Conservation (phyloP, 2,113 vertebrate genomes). For the Capreolus pygargus region DNA sequence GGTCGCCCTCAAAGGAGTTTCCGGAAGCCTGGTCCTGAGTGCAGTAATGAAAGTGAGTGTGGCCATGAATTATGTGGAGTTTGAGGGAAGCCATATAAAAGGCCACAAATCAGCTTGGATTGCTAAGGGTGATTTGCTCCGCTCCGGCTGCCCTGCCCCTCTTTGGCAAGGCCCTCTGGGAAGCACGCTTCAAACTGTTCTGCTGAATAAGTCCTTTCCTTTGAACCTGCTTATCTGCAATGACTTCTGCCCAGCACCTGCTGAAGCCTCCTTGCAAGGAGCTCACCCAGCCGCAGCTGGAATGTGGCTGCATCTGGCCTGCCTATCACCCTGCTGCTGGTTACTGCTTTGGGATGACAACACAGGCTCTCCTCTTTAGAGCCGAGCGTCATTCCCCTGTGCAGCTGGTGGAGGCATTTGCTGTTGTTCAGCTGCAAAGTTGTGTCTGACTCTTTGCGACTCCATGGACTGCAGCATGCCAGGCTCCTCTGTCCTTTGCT, state of each 20-base stretch:
- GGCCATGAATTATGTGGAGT: conserved; percentile 71
- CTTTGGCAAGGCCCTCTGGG: conserved; percentile 49
- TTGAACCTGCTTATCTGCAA: accelerated
- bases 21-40: conserved; percentile 71
- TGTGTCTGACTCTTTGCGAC: not conserved
- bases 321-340: not conserved
- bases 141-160: conserved; percentile 54
- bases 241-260: not conserved
- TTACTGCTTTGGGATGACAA: not conserved
- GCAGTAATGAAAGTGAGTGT: conserved; percentile 59
- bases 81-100: conserved; percentile 73
- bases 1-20: not conserved
- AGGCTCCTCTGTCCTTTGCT: not conserved
- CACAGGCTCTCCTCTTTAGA: not conserved
- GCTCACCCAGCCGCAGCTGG: accelerated
- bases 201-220: not conserved
- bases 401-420: not conserved
- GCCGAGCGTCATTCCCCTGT: accelerated
- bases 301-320: too few relatives aligned
- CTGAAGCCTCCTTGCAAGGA: too few relatives aligned
- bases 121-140: conserved; percentile 36
- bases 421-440: not conserved
- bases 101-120: conserved; percentile 66
- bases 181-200: accelerated
- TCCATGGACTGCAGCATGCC: not conserved